Conservation (phyloP, 2,888 invertebrate species). For the Sisyra nigra region DNA sequence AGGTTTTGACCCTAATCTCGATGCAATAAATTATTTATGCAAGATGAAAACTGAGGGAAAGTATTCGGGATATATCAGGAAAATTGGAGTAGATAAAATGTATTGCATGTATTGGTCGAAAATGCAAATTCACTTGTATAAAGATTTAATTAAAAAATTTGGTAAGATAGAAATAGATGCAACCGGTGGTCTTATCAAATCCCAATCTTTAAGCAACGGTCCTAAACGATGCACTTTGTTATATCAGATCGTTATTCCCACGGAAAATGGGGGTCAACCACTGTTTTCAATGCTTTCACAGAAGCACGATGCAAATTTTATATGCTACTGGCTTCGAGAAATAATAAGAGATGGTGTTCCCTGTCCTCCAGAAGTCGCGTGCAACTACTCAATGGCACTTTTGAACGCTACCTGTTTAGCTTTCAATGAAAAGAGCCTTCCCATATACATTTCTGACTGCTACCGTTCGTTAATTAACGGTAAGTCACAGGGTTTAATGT, state of each 20-base stretch:
- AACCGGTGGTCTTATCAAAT: slow-evolving; percentile 13
- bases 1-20: slow-evolving; percentile 7
- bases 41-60: slow-evolving; percentile 10
- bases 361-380: slow-evolving; percentile 5
- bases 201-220: slow-evolving; percentile 10
- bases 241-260: slow-evolving; percentile 13
- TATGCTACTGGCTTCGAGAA: slow-evolving; percentile 8
- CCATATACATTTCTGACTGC: slow-evolving; percentile 11
- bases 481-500: slow-evolving; percentile 6
- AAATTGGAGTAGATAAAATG: slow-evolving; percentile 12
- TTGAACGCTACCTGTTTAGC: slow-evolving; percentile 13
- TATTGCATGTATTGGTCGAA: slow-evolving; percentile 12
- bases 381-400: slow-evolving; percentile 10
- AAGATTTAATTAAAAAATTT: slow-evolving; percentile 10
- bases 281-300: slow-evolving; percentile 14
- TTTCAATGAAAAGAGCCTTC: slow-evolving; percentile 13
- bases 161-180: slow-evolving; percentile 14
- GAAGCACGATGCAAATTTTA: slow-evolving; percentile 8
- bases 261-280: slow-evolving; percentile 13
- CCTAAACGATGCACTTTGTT: slow-evolving; percentile 13
- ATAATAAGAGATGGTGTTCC: slow-evolving; percentile 8
- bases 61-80: slow-evolving; percentile 11
- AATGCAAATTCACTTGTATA: slow-evolving; percentile 12
- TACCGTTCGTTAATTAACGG: slow-evolving; percentile 1
- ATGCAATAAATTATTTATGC: slow-evolving; percentile 9